Base-by-base conservation (phyloP, 2,888 invertebrate species). In the Drosophila parthenogenetica region DNA sequence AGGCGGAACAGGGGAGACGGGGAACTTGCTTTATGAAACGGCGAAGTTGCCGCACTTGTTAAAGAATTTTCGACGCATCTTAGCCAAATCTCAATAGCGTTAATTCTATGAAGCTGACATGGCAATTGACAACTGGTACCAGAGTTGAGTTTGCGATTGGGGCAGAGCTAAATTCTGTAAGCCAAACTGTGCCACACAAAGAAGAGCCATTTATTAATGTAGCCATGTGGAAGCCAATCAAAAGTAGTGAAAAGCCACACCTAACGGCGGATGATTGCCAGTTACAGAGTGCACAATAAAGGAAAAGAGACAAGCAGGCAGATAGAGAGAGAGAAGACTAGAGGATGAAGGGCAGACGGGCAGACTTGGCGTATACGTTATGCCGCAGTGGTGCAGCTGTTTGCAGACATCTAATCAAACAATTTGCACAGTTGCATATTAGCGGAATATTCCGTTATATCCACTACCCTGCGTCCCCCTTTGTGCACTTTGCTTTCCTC, bases 131-230 rank as follows among this genome's bases (percentile, higher is more conserved):
- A 82, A 79, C 29, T 35, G 54, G 37, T 37, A n/a, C n/a, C 22
- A 45, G 22, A 3, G 11, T 5, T 46, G 25, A 32, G 48, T 17
- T 29, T 48, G 35, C 19, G 10, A n/a, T 19, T 35, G 42, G 8
- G 53, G 40, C 13, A 29, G 53, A 32, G 43, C 13, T 35, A 3
- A 4, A 13, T 13, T 8, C 35, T 73, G 73, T 79, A 82, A 82
- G 77, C 67, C 67, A 75, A 69, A 17, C 17, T 60, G 67, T 17
- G 76, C 46, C 35, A 22, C 69, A 79, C 82, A 83, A 77, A 82
- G 75, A 66, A 67, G 63, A 66, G 65, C 68, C 81, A 83, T 81
- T 83, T 86, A 83, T 83, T 83, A 83, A 84, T 86, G 79, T 77
- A 72, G 73, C 85, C 73, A 69, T 71, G 75, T 60, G 69, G 63